phyloP scores from a whole-genome alignment of 2,888 invertebrate species.

The Caenorhabditis uteleia region DNA sequence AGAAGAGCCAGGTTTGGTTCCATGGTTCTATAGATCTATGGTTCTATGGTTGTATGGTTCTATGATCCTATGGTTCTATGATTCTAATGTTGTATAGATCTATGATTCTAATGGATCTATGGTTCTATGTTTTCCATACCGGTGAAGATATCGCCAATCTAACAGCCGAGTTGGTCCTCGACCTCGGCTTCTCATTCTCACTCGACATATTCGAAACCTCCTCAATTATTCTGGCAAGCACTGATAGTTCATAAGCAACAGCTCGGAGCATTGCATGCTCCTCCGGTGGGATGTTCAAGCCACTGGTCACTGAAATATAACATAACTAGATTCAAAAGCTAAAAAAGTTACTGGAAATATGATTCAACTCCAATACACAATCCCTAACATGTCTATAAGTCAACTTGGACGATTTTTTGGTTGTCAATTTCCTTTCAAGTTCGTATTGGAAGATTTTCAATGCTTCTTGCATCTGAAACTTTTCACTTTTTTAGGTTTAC shows the following conservation, averaged over 20 bases:
- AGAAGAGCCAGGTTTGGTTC: too few relatives aligned
- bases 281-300: slow-evolving; percentile 55
- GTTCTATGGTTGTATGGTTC: too few relatives aligned
- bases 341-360: slow-evolving; percentile 22
- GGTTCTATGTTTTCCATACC: too few relatives aligned
- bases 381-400: slow-evolving; percentile 25
- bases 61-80: too few relatives aligned
- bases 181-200: slow-evolving; percentile 10
- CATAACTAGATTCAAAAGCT: not conserved
- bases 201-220: slow-evolving; percentile 22
- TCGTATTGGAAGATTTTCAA: slow-evolving; percentile 44
- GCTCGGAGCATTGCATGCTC: slow-evolving; percentile 51
- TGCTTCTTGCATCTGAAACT: slow-evolving; percentile 33
- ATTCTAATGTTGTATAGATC: too few relatives aligned
- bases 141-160: too few relatives aligned
- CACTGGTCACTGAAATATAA: slow-evolving; percentile 37
- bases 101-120: too few relatives aligned
- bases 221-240: slow-evolving; percentile 37
- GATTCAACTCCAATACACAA: slow-evolving; percentile 33
- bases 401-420: slow-evolving; percentile 15
- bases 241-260: slow-evolving; percentile 44
- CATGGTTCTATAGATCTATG: too few relatives aligned
- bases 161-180: slow-evolving; percentile 13
- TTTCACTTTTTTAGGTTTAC: not conserved
- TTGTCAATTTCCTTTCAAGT: slow-evolving; percentile 37